Percentiles rank a stretch among this genome's conserved stretches.
Conservation (phyloP, 2,888 invertebrate species). For the Lithophane ornitopus region DNA sequence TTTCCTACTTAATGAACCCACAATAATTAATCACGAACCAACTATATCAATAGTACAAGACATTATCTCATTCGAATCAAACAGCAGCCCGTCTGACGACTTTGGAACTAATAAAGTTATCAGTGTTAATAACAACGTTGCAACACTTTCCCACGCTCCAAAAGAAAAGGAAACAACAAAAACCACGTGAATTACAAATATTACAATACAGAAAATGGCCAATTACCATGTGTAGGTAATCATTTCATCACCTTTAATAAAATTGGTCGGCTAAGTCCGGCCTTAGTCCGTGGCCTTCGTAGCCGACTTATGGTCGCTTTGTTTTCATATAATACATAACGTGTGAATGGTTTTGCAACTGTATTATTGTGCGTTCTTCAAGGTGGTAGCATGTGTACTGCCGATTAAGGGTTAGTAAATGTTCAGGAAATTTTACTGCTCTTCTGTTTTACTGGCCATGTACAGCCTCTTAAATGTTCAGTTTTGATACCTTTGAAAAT, state of each 20-base stretch:
- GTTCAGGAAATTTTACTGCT: neutral
- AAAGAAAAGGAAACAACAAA: slow-evolving; percentile 66
- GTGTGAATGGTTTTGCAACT: slow-evolving; percentile 76
- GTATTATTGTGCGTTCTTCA: slow-evolving; percentile 70
- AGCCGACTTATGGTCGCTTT: slow-evolving; percentile 76
- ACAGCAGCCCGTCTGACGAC: slow-evolving; percentile 47
- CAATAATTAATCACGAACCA: slow-evolving; percentile 31
- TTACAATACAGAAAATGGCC: slow-evolving; percentile 70
- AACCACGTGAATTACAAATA: slow-evolving; percentile 64
- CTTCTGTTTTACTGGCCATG: neutral
- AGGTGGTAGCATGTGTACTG: slow-evolving; percentile 54
- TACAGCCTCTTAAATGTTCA: neutral
- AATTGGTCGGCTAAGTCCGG: slow-evolving; percentile 72
- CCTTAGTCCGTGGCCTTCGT: slow-evolving; percentile 76
- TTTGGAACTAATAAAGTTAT: slow-evolving; percentile 59
- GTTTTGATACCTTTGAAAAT: neutral
- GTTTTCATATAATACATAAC: slow-evolving; percentile 75
- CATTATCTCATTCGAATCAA: slow-evolving; percentile 45
- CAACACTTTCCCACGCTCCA: slow-evolving; percentile 69
- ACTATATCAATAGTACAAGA: slow-evolving; percentile 35
- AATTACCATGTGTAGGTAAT: slow-evolving; percentile 72
- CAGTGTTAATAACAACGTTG: slow-evolving; percentile 52
- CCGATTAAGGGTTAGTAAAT: slow-evolving; percentile 43
- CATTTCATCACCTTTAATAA: slow-evolving; percentile 76
- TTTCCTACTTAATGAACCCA: slow-evolving; percentile 21